Evolutionary conservation across 2,797 vertebrate genomes (phyloP).

Genomic region (Argya squamiceps): DNA sequence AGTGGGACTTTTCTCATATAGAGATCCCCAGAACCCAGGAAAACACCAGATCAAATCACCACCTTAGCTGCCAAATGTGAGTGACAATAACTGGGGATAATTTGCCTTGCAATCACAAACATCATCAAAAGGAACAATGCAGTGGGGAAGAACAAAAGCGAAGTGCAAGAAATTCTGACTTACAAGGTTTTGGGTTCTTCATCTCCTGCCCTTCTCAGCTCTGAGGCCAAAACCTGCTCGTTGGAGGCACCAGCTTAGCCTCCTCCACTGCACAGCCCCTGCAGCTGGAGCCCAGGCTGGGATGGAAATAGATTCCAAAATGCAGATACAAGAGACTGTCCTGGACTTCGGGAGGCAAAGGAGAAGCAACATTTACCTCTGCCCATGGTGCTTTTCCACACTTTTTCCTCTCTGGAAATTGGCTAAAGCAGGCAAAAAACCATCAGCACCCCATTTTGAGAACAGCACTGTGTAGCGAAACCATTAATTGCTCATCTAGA

Average conservation of each 20-base stretch:
- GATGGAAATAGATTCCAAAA: not conserved
- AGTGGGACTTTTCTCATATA: not conserved
- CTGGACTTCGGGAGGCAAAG: not conserved
- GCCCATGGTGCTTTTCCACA: rapidly evolving
- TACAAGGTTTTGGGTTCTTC: not conserved
- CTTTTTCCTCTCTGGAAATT: not conserved
- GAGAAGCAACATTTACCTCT: not conserved
- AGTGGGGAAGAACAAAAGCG: rapidly evolving
- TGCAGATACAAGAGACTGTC: not conserved
- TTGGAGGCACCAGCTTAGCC: not conserved
- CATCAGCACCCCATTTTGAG: not conserved
- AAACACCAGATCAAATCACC: not conserved
- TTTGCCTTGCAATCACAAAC: not conserved
- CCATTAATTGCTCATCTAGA: not conserved
- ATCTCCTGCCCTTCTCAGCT: not conserved
- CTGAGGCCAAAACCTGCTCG: rapidly evolving
- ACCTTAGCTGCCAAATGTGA: not conserved
- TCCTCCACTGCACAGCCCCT: not conserved
- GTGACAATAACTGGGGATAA: not conserved
- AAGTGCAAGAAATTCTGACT: not conserved
- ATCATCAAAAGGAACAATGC: not conserved
- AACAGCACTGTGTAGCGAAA: not conserved
- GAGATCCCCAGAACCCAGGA: not conserved
- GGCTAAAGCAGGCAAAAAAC: not conserved
- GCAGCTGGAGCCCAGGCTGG: not conserved